Percentiles rank a stretch among this genome's conserved stretches.
These are phyloP conservation scores for Physocephala rufipes DNA, from an alignment of 2,888 invertebrate genomes.

Conservation along the genomic window DNA sequence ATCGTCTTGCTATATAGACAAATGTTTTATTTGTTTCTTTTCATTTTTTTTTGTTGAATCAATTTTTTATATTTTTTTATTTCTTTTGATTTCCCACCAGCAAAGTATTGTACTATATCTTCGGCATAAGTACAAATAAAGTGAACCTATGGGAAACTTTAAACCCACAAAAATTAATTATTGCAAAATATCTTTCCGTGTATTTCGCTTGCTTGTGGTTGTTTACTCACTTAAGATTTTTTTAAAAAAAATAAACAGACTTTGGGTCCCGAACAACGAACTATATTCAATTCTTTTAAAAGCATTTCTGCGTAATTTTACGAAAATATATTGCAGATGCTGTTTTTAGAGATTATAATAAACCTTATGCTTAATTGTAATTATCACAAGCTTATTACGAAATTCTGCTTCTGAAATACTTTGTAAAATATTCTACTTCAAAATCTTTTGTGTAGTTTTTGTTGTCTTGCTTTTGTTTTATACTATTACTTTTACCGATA, in stretches of 20 bases:
- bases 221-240: neutral
- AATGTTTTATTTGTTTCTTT: neutral
- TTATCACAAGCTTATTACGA: no score
- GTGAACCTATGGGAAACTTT: neutral
- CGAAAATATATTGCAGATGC: neutral
- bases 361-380: no score
- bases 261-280: no score
- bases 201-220: neutral
- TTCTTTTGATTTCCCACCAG: neutral
- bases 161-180: constrained; percentile 12
- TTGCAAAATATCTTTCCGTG: constrained; percentile 8
- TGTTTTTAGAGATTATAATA: no score
- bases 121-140: neutral
- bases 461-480: no score
- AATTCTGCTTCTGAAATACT: no score
- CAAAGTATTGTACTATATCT: neutral
- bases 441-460: no score
- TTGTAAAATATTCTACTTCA: no score
- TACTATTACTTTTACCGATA: neutral
- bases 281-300: no score
- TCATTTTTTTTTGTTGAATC: neutral
- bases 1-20: neutral
- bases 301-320: neutral
- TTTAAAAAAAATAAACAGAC: neutral
- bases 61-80: no score